Conservation (phyloP, 2,797 vertebrate species). For the Sebastolobus alascanus region DNA sequence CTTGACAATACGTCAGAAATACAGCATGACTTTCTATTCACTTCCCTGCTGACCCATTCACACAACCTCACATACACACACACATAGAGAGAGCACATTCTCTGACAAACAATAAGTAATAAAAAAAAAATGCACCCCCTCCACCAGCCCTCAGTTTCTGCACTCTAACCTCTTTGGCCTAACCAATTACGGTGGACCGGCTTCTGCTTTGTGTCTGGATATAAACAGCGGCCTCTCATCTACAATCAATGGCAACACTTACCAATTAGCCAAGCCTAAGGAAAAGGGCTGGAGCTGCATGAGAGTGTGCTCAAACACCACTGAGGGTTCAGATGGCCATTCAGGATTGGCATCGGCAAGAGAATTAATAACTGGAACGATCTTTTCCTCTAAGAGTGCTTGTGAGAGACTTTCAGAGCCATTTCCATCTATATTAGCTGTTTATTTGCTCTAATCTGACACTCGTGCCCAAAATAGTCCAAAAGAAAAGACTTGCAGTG, state of each 20-base stretch:
- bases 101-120: slow-evolving; percentile 24
- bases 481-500: slow-evolving; percentile 52
- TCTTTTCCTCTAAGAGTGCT: slow-evolving; percentile 42
- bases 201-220: slow-evolving; percentile 60
- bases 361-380: slow-evolving; percentile 50
- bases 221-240: slow-evolving; percentile 65
- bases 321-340: slow-evolving; percentile 56
- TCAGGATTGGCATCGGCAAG: slow-evolving; percentile 44
- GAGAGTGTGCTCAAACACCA: slow-evolving; percentile 52
- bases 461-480: slow-evolving; percentile 51
- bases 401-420: slow-evolving; percentile 47
- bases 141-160: slow-evolving; percentile 11
- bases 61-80: not conserved
- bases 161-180: slow-evolving; percentile 21
- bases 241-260: slow-evolving; percentile 69
- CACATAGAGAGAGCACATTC: not conserved
- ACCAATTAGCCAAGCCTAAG: slow-evolving; percentile 65
- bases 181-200: slow-evolving; percentile 41
- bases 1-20: slow-evolving; percentile 59
- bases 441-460: slow-evolving; percentile 64
- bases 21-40: slow-evolving; percentile 51
- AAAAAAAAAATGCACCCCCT: not conserved
- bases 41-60: slow-evolving; percentile 49
- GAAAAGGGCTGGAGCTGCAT: slow-evolving; percentile 52
- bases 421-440: slow-evolving; percentile 59